Conservation (phyloP, 2,113 vertebrate species). For the Isurus oxyrinchus region DNA sequence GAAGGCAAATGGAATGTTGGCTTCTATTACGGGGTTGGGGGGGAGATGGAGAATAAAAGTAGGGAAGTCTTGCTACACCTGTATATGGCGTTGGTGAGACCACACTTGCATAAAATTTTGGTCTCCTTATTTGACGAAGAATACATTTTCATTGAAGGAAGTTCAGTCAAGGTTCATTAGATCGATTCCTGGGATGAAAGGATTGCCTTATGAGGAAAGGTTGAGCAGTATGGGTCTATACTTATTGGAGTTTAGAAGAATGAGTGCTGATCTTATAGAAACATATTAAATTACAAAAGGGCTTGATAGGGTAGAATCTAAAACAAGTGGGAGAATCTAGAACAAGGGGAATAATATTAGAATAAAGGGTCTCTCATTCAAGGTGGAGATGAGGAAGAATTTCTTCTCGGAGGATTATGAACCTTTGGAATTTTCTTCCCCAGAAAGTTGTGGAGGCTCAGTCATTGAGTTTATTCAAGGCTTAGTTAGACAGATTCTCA, state of each 20-base stretch:
- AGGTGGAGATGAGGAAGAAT: not conserved
- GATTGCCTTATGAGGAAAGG: not conserved
- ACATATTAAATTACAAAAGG: too few species aligned
- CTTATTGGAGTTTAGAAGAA: not conserved
- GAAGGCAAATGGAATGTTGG: too few species aligned
- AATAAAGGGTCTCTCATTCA: not conserved
- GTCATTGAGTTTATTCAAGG: not conserved
- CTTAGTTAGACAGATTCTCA: too few species aligned
- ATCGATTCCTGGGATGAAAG: not conserved
- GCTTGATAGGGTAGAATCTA: not conserved
- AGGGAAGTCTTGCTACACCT: too few species aligned
- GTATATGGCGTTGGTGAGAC: too few species aligned
- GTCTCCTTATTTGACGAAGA: too few species aligned
- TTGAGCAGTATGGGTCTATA: not conserved
- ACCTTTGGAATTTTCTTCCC: not conserved
- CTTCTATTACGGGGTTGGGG: too few species aligned
- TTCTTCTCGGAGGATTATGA: too few species aligned
- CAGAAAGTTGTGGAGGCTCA: not conserved
- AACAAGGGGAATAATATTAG: not conserved
- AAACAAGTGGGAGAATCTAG: not conserved
- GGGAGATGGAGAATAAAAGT: too few species aligned
- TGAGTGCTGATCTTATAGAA: not conserved
- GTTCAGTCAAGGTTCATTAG: not conserved
- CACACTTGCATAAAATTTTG: too few species aligned
- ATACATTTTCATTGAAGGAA: too few species aligned